Base-by-base conservation (phyloP, 2,797 vertebrate genomes). In the Myotis daubentonii region DNA sequence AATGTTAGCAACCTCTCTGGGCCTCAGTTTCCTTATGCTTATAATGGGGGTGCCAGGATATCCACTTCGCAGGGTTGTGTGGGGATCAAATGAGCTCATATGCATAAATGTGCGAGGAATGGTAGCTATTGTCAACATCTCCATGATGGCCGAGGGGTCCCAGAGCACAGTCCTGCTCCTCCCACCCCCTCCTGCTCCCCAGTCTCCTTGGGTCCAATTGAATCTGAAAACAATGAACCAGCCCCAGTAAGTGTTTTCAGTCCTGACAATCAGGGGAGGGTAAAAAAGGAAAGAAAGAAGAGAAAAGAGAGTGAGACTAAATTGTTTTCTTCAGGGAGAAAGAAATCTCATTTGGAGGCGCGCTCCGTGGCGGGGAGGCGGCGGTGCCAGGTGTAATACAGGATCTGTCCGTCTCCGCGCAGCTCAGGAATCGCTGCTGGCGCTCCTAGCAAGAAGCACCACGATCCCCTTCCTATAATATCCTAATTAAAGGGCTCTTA, bases 401-500 rank as follows among this genome's bases (percentile, higher is more conserved):
- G 5, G 51, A 74, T 87, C 84, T 17, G n/a, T 86, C 97, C 49
- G 3, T 96, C 80, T 96, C 33, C 1, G 0, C 0, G 23, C 0
- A 2, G 76, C 91, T 78, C 2, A 0, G n/a, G 65, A 97, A 95
- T 1, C 19, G 74, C 38, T 30, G 38, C 79, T 74, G 87, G 94
- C 85, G 28, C 55, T 96, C 96, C 74, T 75, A 96, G 94, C 28
- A 65, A 65, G 96, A 88, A 96, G 49, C 60, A 49, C 95, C 95
- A 30, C 7, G n/a, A 41, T 62, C 60, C 82, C 38, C 68, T 87
- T 96, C 51, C 78, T 82, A 5, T 86, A 96, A 96, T 28, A 95
- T 88, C 82, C 95, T 96, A 97, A 97, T 97, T 97, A 98, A 97
- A 96, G 49, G 65, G 75, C n/a, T 85, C 55, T 76, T 94, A 94